Conservation (phyloP, 2,113 vertebrate species). For the Crotalus horridus region DNA sequence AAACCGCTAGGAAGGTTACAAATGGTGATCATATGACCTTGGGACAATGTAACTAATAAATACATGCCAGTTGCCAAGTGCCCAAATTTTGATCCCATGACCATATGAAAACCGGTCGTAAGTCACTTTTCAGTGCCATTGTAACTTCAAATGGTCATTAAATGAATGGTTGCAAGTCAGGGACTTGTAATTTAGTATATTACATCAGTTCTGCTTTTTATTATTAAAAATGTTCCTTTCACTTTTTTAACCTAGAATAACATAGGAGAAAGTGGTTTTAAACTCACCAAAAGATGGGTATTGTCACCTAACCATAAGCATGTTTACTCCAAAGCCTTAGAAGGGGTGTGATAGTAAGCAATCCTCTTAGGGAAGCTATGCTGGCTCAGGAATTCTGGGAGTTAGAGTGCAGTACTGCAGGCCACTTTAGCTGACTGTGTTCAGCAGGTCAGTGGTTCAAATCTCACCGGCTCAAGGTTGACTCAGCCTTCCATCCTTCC, state of each 20-base stretch:
- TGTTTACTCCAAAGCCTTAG: not conserved
- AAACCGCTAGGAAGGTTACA: not conserved
- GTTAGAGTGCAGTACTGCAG: too few species aligned
- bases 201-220: constrained; percentile 53
- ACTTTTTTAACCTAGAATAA: constrained; percentile 54
- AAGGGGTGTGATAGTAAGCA: not conserved
- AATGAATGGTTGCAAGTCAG: not conserved
- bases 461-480: too few species aligned
- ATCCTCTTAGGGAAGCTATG: not conserved
- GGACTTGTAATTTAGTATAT: constrained; percentile 32
- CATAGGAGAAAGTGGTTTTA: constrained; percentile 52
- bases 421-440: too few species aligned
- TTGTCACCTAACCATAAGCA: not conserved
- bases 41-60: not conserved
- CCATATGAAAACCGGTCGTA: not conserved
- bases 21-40: not conserved
- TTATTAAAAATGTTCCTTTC: constrained; percentile 69
- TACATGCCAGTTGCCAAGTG: not conserved
- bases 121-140: not conserved
- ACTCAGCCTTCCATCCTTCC: too few species aligned
- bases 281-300: constrained; percentile 47
- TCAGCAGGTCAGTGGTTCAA: too few species aligned
- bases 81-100: not conserved
- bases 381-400: too few species aligned
- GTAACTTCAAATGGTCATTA: not conserved